Base-by-base conservation (phyloP, 2,113 vertebrate genomes). In the Periophthalmus modestus region DNA sequence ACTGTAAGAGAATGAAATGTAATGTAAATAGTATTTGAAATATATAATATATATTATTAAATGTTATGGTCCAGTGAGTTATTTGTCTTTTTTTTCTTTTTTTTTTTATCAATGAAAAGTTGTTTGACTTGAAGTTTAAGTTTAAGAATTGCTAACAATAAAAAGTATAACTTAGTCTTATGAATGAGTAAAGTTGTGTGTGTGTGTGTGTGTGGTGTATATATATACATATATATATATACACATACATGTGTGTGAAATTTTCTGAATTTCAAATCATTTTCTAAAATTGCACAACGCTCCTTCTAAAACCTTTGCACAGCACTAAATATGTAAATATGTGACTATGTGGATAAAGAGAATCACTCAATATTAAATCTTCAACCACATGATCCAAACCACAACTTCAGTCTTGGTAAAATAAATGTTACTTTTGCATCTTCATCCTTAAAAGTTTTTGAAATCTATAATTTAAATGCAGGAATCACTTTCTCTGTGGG, bases 401-500 rank as follows among this genome's bases (percentile, higher is more conserved):
- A 71, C 82, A 87, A 82, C 36, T 81, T 66, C n/a, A 55, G 54
- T 46, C 71, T 69, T 62, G 77, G 74, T 16, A 28, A 18, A 46
- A 15, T 21, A 16, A 73, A 62, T 70, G 13, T 78, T 70, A 73
- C 68, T 83, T 84, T 73, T 81, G 71, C 21, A 59, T 88, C 78
- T 75, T 89, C 71, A 82, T 87, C 82, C 69, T 81, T 71, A 52
- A 24, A 77, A 84, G 81, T 90, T 81, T 81, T 88, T 72, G 93
- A 79, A 80, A 82, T 13, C 70, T 86, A 91, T 89, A 90, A 82
- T 55, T 55, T 9, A 55, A 55, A 55, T 9, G 10, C 48, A 52
- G 5, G 52, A 75, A 72, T 81, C 57, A 86, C 90, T 89, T 86
- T 93, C 92, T 92, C 92, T 90, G 94, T 90, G 93, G 93, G 90